Base-by-base conservation (phyloP, 2,797 vertebrate species). In the Neosilurus hyrtlii region DNA sequence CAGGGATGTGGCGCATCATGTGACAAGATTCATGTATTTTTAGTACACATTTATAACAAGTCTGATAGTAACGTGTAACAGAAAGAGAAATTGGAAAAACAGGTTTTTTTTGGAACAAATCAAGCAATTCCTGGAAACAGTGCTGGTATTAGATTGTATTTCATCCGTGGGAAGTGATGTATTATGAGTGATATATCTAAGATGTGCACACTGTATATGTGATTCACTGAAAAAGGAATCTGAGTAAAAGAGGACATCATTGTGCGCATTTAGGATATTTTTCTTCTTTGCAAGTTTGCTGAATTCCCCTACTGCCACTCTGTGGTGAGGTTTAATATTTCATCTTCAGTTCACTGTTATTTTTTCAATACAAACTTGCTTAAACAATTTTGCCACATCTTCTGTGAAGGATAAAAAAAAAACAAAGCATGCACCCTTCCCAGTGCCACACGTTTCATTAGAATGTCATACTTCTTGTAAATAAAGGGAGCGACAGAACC, bases 231-330 rank as follows among this genome's bases (percentile, higher is more conserved):
- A 61, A 49, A 67, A 49, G 30, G 5, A 66, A 77, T 43, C 43
- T 43, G 43, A 26, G 22, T 15, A 43, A 43, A 30, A 24, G 20
- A 43, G 11, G 3, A 0, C 3, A n/a, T 75, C 14, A 15, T 14
- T 61, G 11, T 5, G 59, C 57, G 52, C 24, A 57, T 6, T 56
- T 10, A 56, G 26, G 16, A 20, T 56, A 74, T 30, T 30, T 72
- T 15, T 18, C 14, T 14, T n/a, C 22, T 57, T 22, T 59, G 35
- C 1, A 35, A 22, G 5, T 61, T n/a, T 37, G 35, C 57, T 63
- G 37, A 26, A 49, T 82, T 68, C 88, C 79, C 70, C 83, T 92
- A 88, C 91, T 94, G 91, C 93, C 93, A 91, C 92, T 90, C 63
- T 84, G 91, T 94, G 93, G 93, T 73, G 52, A 0, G 7, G 37